These are phyloP conservation scores for Molorchus minor DNA, from an alignment of 2,888 invertebrate species.

Conservation along the genomic window DNA sequence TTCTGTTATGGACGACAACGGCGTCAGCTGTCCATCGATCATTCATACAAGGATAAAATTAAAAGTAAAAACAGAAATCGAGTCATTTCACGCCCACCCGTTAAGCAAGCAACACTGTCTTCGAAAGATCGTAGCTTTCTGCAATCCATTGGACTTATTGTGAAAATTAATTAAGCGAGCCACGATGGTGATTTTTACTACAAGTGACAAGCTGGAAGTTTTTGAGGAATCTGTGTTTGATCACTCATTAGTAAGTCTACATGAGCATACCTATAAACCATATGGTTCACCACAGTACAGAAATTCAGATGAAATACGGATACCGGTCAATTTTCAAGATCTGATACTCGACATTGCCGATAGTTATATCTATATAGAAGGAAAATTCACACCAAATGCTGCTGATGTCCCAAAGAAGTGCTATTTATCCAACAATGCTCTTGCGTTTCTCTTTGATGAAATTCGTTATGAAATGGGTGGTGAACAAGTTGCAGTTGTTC, in stretches of 20 bases:
- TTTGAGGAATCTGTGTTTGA: conserved; percentile 17
- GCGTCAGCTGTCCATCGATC: neutral
- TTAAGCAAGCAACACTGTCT: too few species aligned
- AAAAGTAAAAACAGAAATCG: neutral
- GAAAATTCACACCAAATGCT: too few species aligned
- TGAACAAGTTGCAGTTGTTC: conserved; percentile 18
- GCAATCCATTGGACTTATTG: too few species aligned
- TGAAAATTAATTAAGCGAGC: too few species aligned
- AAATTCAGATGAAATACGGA: conserved; percentile 13
- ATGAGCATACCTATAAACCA: conserved; percentile 25
- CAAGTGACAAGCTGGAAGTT: conserved; percentile 20
- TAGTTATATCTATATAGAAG: conserved; percentile 21
- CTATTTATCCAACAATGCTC: conserved; percentile 15
- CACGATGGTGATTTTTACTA: neutral
- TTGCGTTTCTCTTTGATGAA: conserved; percentile 18
- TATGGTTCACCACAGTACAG: conserved; percentile 6
- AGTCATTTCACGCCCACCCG: neutral
- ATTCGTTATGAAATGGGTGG: conserved; percentile 21
- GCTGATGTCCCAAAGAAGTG: conserved; percentile 12
- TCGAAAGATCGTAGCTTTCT: too few species aligned
- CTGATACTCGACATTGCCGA: conserved; percentile 24
- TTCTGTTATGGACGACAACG: neutral
- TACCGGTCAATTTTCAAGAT: conserved; percentile 26
- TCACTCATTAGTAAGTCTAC: conserved; percentile 9
- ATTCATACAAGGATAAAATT: too few species aligned